Conservation (phyloP, 2,888 invertebrate species). For the Metacarcinus magister region DNA sequence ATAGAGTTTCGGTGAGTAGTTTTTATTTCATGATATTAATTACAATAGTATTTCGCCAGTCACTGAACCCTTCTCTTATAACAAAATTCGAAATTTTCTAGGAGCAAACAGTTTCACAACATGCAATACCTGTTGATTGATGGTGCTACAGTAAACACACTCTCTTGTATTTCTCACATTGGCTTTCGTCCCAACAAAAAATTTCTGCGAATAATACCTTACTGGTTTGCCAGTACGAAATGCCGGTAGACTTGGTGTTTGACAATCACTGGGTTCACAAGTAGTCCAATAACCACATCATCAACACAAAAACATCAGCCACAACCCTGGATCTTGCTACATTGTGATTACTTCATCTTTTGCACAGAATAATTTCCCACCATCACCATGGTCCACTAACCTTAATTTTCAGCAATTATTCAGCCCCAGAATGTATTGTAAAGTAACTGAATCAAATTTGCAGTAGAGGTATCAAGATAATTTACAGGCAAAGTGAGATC, state of each 20-base stretch:
- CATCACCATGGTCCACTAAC: slow-evolving; percentile 22
- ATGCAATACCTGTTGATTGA: slow-evolving; percentile 68
- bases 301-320: slow-evolving; percentile 65
- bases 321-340: slow-evolving; percentile 68
- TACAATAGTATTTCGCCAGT: slow-evolving; percentile 36
- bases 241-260: slow-evolving; percentile 65
- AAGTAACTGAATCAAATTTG: too few relatives aligned
- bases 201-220: slow-evolving; percentile 67
- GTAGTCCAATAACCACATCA: slow-evolving; percentile 70
- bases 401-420: too few relatives aligned
- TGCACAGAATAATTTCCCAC: slow-evolving; percentile 55
- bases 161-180: too few relatives aligned
- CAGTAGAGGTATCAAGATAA: too few relatives aligned
- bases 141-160: slow-evolving; percentile 62
- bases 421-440: too few relatives aligned
- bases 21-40: slow-evolving; percentile 66
- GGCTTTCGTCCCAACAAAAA: too few relatives aligned
- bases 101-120: slow-evolving; percentile 57
- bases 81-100: slow-evolving; percentile 59
- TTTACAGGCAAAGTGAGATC: too few relatives aligned
- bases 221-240: slow-evolving; percentile 74
- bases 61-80: slow-evolving; percentile 51
- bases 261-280: slow-evolving; percentile 37
- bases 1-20: slow-evolving; percentile 65
- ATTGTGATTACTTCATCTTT: slow-evolving; percentile 67